Base-by-base conservation (phyloP, 2,797 vertebrate species). In the Alca torda region DNA sequence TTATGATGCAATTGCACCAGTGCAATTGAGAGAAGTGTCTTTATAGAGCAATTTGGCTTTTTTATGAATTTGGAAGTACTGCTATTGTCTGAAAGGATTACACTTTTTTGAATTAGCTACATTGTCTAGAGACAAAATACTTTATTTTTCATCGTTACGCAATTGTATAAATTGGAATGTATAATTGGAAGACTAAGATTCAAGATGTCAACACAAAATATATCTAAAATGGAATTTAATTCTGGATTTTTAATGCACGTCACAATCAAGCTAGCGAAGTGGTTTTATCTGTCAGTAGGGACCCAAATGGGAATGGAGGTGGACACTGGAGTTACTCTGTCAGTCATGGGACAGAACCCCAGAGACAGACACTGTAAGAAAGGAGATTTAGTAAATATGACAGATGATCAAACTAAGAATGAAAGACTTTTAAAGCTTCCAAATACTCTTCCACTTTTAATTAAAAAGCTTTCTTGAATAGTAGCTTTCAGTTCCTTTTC, bases 271-370 rank as follows among this genome's bases (percentile, higher is more conserved):
- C n/a, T 68, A 82, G 45, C 21, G 16, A 75, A 89, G n/a, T 68
- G 30, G 45, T 57, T 33, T 67, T 74, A 43, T 1, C 48, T 81
- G 18, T 78, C n/a, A 20, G 16, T 37, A 61, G 18, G 24, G 15
- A 50, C 41, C 6, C 35, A 67, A 63, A 48, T 5, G 13, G 56
- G 43, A 74, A 59, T 13, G 1, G 1, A 74, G 57, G 26, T 0
- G 0, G 48, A 35, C 30, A 2, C 4, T 17, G 4, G 16, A 84
- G 35, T 70, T 68, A 37, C 10, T 43, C 33, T 63, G 35, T 50
- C 65, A 48, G 31, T 67, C 28, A 54, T 1, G 10, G 25, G 31
- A 31, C 13, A 72, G 60, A 90, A 68, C 16, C 53, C 39, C 26
- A 26, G 23, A 35, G 51, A 54, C 20, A 31, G 65, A 3, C 54